phyloP scores from a whole-genome alignment of 1,140 invertebrate genomes.

The Lucilia sericata region DNA sequence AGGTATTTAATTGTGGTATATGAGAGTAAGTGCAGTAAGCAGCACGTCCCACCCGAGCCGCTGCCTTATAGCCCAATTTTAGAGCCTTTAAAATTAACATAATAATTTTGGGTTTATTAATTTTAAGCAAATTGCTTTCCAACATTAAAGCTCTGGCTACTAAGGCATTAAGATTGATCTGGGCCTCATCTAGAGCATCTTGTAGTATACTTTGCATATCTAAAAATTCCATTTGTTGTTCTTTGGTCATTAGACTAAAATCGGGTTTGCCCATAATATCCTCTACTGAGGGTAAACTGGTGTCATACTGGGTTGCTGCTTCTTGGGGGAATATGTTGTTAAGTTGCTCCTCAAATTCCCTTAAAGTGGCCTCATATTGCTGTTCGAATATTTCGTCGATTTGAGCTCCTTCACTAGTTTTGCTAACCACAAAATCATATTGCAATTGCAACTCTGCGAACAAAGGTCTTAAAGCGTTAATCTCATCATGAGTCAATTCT shows the following conservation, averaged over 20 bases:
- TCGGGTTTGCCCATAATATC: constrained; percentile 53
- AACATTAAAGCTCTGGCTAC: constrained; percentile 53
- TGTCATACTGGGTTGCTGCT: constrained; percentile 54
- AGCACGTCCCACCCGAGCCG: constrained; percentile 53
- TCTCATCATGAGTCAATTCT: constrained; percentile 54
- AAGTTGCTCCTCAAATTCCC: constrained; percentile 39
- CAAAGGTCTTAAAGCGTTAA: constrained; percentile 55
- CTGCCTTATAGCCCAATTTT: constrained; percentile 53
- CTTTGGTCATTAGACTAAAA: constrained; percentile 41
- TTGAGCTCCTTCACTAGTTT: constrained; percentile 38
- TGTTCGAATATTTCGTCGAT: constrained; percentile 49
- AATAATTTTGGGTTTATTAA: constrained; percentile 62
- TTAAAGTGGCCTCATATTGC: not conserved
- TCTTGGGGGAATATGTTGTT: not conserved
- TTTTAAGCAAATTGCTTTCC: constrained; percentile 53
- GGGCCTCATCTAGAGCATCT: constrained; percentile 60
- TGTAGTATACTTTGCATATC: constrained; percentile 57
- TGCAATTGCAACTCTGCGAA: constrained; percentile 58
- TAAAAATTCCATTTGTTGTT: constrained; percentile 53
- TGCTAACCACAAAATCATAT: constrained; percentile 54
- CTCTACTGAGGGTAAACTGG: constrained; percentile 54
- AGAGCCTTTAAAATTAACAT: constrained; percentile 54
- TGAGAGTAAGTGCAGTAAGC: constrained; percentile 63
- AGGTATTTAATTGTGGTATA: constrained; percentile 57
- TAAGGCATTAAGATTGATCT: constrained; percentile 55